A percentile compares a stretch with the other conserved stretches of the same genome.
Evolutionary conservation across 2,888 invertebrate genomes (phyloP).

Genomic region (Orgyia antiqua): DNA sequence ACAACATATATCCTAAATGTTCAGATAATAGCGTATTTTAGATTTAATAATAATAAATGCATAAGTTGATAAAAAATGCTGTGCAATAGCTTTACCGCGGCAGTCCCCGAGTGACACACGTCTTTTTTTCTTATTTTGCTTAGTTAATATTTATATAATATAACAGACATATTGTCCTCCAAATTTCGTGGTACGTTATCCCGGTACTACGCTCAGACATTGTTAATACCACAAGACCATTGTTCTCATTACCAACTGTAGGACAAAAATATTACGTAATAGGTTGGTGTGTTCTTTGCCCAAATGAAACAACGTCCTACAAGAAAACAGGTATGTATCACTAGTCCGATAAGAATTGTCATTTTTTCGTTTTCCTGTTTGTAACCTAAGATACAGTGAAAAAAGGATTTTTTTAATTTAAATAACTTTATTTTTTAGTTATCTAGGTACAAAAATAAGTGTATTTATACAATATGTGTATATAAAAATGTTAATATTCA

Average conservation of each 20-base stretch:
- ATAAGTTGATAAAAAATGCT: no score
- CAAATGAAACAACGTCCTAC: constrained; percentile 12
- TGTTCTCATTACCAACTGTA: constrained; percentile 12
- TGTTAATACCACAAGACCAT: constrained; percentile 9
- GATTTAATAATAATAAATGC: no score
- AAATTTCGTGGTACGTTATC: constrained; percentile 6
- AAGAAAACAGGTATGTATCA: constrained; percentile 9
- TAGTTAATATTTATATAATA: no score
- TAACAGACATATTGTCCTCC: not conserved
- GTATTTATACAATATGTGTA: constrained; percentile 1
- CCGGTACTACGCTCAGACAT: constrained; percentile 9
- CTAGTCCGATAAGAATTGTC: constrained; percentile 8
- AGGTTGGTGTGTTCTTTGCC: constrained; percentile 4
- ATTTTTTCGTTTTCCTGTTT: constrained; percentile 7
- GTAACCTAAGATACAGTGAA: constrained; percentile 7
- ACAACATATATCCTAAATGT: no score
- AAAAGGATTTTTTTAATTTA: constrained; percentile 1
- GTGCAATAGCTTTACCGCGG: no score
- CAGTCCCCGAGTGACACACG: no score
- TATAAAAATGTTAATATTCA: constrained; percentile 5
- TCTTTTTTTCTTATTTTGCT: no score
- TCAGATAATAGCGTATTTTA: no score
- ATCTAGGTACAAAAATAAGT: constrained; percentile 3
- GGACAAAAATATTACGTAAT: constrained; percentile 10
- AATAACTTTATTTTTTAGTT: not conserved